Percentiles rank a stretch among this genome's conserved stretches.
Conservation (phyloP, 1,140 invertebrate species). For the Coptotermes formosanus region DNA sequence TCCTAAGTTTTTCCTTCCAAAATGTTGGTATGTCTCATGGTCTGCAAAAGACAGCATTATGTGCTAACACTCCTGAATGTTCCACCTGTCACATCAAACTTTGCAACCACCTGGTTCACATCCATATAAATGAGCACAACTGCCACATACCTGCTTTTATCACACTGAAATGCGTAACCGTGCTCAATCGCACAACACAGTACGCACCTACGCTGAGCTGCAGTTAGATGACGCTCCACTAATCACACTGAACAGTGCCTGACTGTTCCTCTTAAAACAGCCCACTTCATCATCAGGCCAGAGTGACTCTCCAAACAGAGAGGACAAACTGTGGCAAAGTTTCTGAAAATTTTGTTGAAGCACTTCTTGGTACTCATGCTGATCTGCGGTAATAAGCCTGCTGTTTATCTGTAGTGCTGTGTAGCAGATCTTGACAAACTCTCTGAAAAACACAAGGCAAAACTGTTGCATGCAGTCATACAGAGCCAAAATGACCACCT, state of each 20-base stretch:
- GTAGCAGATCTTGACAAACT: slow-evolving; percentile 85
- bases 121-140: too few relatives aligned
- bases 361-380: slow-evolving; percentile 85
- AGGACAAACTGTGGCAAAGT: slow-evolving; percentile 72
- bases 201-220: slow-evolving; percentile 57
- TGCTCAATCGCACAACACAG: background rate
- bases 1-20: too few relatives aligned
- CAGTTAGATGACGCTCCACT: slow-evolving; percentile 65
- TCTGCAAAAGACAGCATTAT: too few relatives aligned
- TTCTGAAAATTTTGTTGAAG: slow-evolving; percentile 83
- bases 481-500: too few relatives aligned
- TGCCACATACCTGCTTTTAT: too few relatives aligned
- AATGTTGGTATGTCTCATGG: too few relatives aligned
- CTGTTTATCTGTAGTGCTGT: slow-evolving; percentile 84
- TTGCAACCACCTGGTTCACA: too few relatives aligned
- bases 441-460: slow-evolving; percentile 56
- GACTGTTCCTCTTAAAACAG: slow-evolving; percentile 62
- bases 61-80: too few relatives aligned
- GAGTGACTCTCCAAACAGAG: slow-evolving; percentile 63
- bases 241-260: slow-evolving; percentile 65
- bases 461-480: too few relatives aligned
- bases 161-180: too few relatives aligned
- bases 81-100: too few relatives aligned
- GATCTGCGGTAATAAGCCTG: slow-evolving; percentile 79
- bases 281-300: slow-evolving; percentile 55